phyloP scores from a whole-genome alignment of 2,113 vertebrate genomes.

The Egretta garzetta region DNA sequence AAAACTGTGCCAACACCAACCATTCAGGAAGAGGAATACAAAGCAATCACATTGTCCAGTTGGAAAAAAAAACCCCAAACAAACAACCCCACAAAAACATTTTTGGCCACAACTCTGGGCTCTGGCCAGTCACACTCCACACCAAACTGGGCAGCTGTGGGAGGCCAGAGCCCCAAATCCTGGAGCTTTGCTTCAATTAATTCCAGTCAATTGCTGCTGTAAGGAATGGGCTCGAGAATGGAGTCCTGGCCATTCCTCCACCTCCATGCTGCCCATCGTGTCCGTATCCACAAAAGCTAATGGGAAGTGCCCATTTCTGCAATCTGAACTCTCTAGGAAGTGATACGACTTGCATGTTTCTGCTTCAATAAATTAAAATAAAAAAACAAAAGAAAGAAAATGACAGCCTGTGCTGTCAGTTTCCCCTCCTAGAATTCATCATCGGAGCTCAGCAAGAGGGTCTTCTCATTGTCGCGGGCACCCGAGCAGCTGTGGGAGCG shows the following conservation, averaged over 20 bases:
- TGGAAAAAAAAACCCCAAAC: not conserved
- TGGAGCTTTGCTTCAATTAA: not conserved
- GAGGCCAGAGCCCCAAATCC: not conserved
- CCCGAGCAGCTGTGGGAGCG: conserved; percentile 88
- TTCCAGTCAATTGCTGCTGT: not conserved
- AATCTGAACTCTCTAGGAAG: conserved; percentile 59
- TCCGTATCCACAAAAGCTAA: conserved; percentile 6
- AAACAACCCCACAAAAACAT: not conserved
- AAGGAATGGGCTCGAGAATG: not conserved
- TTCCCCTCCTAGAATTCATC: conserved; percentile 87
- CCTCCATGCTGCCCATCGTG: not conserved
- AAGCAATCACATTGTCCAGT: not conserved
- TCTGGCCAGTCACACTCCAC: not conserved
- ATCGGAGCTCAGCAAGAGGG: conserved; percentile 91
- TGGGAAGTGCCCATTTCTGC: conserved; percentile 27
- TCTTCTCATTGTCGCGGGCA: conserved; percentile 89
- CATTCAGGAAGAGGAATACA: not conserved
- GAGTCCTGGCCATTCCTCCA: not conserved
- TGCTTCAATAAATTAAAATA: conserved; percentile 73
- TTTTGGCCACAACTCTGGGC: not conserved
- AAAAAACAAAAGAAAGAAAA: not conserved
- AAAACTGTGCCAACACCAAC: conserved; percentile 2
- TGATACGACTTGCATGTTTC: conserved; percentile 54
- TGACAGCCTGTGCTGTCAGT: not conserved
- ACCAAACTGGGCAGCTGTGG: not conserved